A percentile compares a stretch with the other conserved stretches of the same genome.
Conservation (phyloP, 2,888 invertebrate genomes). For the Dione juno region DNA sequence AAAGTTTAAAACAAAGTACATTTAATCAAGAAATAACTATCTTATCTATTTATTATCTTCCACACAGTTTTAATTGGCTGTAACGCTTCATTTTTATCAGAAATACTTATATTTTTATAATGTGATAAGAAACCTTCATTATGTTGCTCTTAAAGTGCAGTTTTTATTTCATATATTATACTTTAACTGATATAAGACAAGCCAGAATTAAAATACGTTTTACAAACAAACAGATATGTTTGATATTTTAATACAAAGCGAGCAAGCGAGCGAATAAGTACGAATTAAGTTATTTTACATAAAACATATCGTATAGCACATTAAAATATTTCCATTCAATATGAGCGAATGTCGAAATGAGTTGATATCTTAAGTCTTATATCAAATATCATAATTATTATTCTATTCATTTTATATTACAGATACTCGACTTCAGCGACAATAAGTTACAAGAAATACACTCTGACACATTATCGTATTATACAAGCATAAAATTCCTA, state of each 20-base stretch:
- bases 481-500: constrained; percentile 79
- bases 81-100: constrained; percentile 24
- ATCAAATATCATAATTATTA: background rate
- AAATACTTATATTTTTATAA: constrained; percentile 7
- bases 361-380: background rate
- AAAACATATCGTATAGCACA: too few species aligned
- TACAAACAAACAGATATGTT: too few species aligned
- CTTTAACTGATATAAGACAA: too few species aligned
- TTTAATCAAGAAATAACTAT: constrained; percentile 40
- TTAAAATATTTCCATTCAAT: too few species aligned
- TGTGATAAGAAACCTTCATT: constrained; percentile 18
- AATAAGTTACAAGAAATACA: constrained; percentile 82
- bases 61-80: constrained; percentile 40
- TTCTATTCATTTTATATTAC: constrained; percentile 51
- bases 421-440: constrained; percentile 84
- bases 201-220: background rate
- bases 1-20: constrained; percentile 33
- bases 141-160: background rate
- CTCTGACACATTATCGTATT: constrained; percentile 76
- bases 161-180: constrained; percentile 9
- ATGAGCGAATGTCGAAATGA: background rate
- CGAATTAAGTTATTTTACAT: too few species aligned
- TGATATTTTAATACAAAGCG: too few species aligned
- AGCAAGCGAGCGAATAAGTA: too few species aligned
- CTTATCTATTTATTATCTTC: constrained; percentile 46